Conservation (phyloP, 1,140 invertebrate species). For the Drosophila mayri region DNA sequence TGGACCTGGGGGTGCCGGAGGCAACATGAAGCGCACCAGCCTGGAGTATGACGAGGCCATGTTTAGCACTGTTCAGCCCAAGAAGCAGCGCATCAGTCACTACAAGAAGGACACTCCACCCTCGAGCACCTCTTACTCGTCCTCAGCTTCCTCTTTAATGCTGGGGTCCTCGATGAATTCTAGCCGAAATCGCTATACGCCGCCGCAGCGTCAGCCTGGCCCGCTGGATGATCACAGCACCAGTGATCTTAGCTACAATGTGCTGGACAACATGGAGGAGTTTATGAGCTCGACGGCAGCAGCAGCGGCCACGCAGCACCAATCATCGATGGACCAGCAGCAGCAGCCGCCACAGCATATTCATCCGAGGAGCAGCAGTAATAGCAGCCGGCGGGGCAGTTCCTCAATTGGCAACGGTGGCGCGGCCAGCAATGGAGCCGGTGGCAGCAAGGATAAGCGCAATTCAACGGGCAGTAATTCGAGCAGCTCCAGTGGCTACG, state of each 20-base stretch:
- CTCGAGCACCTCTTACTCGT: slow-evolving; percentile 33
- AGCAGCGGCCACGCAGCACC: slow-evolving; percentile 35
- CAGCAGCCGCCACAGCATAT: slow-evolving; percentile 39
- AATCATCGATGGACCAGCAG: slow-evolving; percentile 26
- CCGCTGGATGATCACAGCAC: slow-evolving; percentile 73
- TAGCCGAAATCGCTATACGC: slow-evolving; percentile 66
- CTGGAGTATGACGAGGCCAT: slow-evolving; percentile 87
- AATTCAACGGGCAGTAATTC: slow-evolving; percentile 72
- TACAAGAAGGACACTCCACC: slow-evolving; percentile 86
- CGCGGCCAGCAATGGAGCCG: slow-evolving; percentile 10
- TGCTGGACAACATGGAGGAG: slow-evolving; percentile 78
- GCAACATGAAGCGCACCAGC: slow-evolving; percentile 78
- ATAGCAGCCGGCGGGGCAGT: slow-evolving; percentile 30
- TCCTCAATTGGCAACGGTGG: slow-evolving; percentile 26
- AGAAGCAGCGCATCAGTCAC: slow-evolving; percentile 93
- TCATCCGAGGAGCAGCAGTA: slow-evolving; percentile 38
- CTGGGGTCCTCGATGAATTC: slow-evolving; percentile 39
- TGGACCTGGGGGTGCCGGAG: slow-evolving; percentile 85
- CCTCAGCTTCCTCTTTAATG: slow-evolving; percentile 1
- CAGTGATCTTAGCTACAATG: slow-evolving; percentile 77
- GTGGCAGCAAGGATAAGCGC: slow-evolving; percentile 57
- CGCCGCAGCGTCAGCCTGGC: slow-evolving; percentile 63
- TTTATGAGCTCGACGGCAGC: slow-evolving; percentile 64
- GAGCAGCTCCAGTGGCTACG: slow-evolving; percentile 67
- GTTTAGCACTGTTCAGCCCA: slow-evolving; percentile 85